Base-by-base conservation (phyloP, 2,888 invertebrate genomes). In the Nudaria mundana region DNA sequence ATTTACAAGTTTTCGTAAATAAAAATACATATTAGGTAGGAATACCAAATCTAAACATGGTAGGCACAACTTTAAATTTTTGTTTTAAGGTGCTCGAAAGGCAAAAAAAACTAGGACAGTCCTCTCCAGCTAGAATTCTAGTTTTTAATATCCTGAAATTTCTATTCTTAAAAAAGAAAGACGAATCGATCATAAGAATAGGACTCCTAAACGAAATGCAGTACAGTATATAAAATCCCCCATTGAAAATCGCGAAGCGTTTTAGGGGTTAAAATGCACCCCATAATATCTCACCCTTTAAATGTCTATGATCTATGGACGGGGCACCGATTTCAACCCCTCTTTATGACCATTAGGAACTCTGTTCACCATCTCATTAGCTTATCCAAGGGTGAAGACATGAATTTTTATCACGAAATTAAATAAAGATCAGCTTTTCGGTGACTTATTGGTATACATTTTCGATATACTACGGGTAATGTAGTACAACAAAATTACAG, bases 321-420 rank as follows among this genome's bases (percentile, higher is more conserved):
- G 55, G 66, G 61, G 62, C 39, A 42, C 37, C 40, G 42, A 40
- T 40, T 47, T 44, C 51, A 57, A 59, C 48, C 52, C 52, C 35
- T 26, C 35, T 37, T 47, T 40, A 41, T 37, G 37, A 34, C 33
- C n/a, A 14, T 28, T 14, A 30, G 28, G 34, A 32, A 24, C 11
- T 38, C 39, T 41, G 33, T 32, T 42, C 11, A 18, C 48, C 57
- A 63, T 66, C 52, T 56, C 56, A 63, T 64, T 56, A 65, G 52
- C 32, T 36, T 24, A 29, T 30, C 29, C 22, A 36, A 45, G 56
- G 51, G 47, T 35, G 51, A 30, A 30, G 46, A 35, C 44, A 52
- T 58, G 50, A 53, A 48, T 45, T 56, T 62, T 56, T 58, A 44
- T 52, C 49, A 56, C 43, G 47, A 40, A 53, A 52, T 61, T 52